A percentile compares a stretch with the other conserved stretches of the same genome.
Conservation (phyloP, 2,113 vertebrate genomes). For the Erpornis zantholeuca region DNA sequence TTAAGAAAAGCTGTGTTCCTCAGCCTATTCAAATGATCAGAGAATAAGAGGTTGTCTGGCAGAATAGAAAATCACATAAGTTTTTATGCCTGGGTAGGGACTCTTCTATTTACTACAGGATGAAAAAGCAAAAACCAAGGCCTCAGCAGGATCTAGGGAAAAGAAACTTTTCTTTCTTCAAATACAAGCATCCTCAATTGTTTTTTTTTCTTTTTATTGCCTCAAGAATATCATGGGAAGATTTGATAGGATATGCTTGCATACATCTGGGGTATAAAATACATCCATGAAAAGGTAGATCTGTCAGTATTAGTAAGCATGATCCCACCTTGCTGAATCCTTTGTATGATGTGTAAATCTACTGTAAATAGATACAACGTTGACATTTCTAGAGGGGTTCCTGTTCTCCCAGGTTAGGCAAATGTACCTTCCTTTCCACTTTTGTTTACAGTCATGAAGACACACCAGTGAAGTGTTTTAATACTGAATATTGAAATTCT, state of each 20-base stretch:
- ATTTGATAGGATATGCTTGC: not conserved
- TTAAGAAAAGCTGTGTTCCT: not conserved
- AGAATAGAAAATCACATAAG: not conserved
- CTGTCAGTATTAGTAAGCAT: not conserved
- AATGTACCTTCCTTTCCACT: not conserved
- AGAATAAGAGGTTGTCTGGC: not conserved
- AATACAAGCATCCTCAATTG: not conserved
- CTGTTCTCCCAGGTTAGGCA: not conserved
- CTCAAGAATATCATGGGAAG: not conserved
- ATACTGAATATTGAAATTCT: not conserved
- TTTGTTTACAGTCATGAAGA: not conserved
- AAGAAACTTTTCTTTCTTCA: not conserved
- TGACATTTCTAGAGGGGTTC: not conserved
- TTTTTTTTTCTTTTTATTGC: not conserved
- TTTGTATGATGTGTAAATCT: not conserved
- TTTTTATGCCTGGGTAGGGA: not conserved
- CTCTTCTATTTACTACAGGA: not conserved
- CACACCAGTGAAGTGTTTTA: not conserved
- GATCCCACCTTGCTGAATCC: not conserved
- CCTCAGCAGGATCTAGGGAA: not conserved
- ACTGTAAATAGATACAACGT: not conserved
- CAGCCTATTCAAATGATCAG: slow-evolving; percentile 1
- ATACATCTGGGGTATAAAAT: not conserved
- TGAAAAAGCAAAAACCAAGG: not conserved
- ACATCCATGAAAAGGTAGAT: not conserved